phyloP scores from a whole-genome alignment of 2,888 invertebrate genomes.

The Apoderus coryli region DNA sequence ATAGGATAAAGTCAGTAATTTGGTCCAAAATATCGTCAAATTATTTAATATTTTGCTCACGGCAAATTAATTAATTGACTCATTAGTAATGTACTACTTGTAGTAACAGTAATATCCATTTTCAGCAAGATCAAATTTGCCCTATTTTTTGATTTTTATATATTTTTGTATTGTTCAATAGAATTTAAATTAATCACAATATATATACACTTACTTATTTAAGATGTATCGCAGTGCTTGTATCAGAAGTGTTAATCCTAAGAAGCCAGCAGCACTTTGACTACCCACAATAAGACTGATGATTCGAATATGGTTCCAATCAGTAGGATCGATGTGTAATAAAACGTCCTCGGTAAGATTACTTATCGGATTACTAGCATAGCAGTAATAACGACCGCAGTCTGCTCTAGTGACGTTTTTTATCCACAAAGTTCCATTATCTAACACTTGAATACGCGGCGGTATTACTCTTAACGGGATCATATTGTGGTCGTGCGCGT shows the following conservation, averaged over 20 bases:
- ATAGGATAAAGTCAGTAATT: too few relatives aligned
- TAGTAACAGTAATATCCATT: too few relatives aligned
- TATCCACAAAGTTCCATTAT: conserved; percentile 28
- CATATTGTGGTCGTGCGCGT: conserved; percentile 40
- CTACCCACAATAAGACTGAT: conserved; percentile 72
- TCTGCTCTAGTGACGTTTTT: conserved; percentile 53
- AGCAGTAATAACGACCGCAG: conserved; percentile 74
- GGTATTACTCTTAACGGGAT: conserved; percentile 30
- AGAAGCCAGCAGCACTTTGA: conserved; percentile 63
- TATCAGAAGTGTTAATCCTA: conserved; percentile 63
- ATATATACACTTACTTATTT: conserved; percentile 43
- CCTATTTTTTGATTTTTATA: too few relatives aligned
- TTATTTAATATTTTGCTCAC: too few relatives aligned
- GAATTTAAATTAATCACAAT: too few relatives aligned
- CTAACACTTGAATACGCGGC: conserved; percentile 53
- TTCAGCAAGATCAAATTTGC: too few relatives aligned
- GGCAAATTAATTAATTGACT: too few relatives aligned
- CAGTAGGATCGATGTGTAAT: conserved; percentile 72
- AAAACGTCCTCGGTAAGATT: conserved; percentile 62
- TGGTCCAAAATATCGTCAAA: too few relatives aligned
- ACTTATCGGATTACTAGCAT: conserved; percentile 70
- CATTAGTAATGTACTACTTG: too few relatives aligned
- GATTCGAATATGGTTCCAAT: conserved; percentile 71
- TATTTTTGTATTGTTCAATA: too few relatives aligned
- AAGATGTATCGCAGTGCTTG: conserved; percentile 60